These are phyloP conservation scores for Synergus umbraculus DNA, from an alignment of 2,888 invertebrate species.

Conservation along the genomic window DNA sequence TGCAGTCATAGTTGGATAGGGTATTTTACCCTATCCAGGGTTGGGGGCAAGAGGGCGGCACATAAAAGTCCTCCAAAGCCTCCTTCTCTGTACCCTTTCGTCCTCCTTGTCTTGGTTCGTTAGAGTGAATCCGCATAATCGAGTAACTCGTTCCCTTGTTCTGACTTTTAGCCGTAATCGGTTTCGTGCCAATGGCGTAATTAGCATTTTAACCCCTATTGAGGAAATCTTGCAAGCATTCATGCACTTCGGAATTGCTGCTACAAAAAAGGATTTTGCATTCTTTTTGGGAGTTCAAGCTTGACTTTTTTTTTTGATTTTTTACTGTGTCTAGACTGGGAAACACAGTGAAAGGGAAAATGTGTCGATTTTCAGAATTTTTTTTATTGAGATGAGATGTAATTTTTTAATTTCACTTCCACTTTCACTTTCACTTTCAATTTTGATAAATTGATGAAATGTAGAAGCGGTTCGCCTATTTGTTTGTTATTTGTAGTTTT, in stretches of 20 bases:
- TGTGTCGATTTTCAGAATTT: too few relatives aligned
- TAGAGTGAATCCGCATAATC: conserved; percentile 36
- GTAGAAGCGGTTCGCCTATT: too few relatives aligned
- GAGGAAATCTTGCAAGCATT: neutral
- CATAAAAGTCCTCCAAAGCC: conserved; percentile 28
- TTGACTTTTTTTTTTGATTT: too few relatives aligned
- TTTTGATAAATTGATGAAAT: too few relatives aligned
- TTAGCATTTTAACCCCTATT: conserved; percentile 12
- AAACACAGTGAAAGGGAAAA: too few relatives aligned
- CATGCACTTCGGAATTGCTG: too few relatives aligned
- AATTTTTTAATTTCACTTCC: too few relatives aligned
- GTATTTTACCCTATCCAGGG: neutral
- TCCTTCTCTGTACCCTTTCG: conserved; percentile 31
- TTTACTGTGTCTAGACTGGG: too few relatives aligned
- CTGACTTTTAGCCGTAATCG: neutral
- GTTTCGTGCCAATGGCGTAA: conserved; percentile 9
- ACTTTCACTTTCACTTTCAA: too few relatives aligned
- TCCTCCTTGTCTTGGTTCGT: conserved; percentile 14
- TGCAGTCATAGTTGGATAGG: conserved; percentile 16
- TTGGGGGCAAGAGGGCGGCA: neutral
- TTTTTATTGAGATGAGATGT: too few relatives aligned
- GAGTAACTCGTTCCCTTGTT: conserved; percentile 20
- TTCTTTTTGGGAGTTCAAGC: neutral
- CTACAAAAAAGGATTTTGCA: too few relatives aligned
- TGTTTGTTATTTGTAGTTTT: too few relatives aligned